phyloP scores from a whole-genome alignment of 2,888 invertebrate genomes.

The Melinaea menophilus region DNA sequence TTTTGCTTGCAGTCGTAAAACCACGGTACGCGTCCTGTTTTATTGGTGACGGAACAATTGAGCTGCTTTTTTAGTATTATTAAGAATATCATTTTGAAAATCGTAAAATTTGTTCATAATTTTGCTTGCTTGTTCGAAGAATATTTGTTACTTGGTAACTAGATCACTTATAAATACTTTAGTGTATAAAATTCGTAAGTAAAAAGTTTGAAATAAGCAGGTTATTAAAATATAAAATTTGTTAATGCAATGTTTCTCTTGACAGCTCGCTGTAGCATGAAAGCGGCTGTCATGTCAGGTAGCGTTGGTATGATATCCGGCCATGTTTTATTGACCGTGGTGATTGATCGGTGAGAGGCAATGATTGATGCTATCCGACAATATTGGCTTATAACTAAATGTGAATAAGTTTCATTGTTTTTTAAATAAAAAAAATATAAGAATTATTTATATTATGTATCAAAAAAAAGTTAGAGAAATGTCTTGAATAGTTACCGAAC shows the following conservation, averaged over 20 bases:
- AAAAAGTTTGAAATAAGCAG: background rate
- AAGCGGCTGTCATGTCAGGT: slow-evolving; percentile 42
- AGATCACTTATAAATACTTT: too few relatives aligned
- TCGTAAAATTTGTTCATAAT: too few relatives aligned
- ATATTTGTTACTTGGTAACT: too few relatives aligned
- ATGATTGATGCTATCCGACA: slow-evolving; percentile 33
- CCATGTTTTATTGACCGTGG: slow-evolving; percentile 37
- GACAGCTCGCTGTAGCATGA: slow-evolving; percentile 36
- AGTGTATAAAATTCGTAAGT: too few relatives aligned
- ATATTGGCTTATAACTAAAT: slow-evolving; percentile 24
- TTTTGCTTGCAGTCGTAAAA: slow-evolving; percentile 20
- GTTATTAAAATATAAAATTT: background rate
- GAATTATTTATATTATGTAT: too few relatives aligned
- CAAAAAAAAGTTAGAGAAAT: too few relatives aligned
- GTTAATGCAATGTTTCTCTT: slow-evolving; percentile 1
- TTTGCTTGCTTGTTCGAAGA: too few relatives aligned
- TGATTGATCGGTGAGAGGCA: slow-evolving; percentile 34
- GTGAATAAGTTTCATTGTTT: background rate
- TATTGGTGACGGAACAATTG: slow-evolving; percentile 7
- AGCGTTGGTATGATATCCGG: slow-evolving; percentile 33
- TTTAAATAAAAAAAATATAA: too few relatives aligned
- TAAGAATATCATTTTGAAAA: background rate
- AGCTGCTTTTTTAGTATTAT: slow-evolving; percentile 3
- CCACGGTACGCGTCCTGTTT: slow-evolving; percentile 10
- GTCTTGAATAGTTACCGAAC: too few relatives aligned